These are phyloP conservation scores for Furcifer pardalis DNA, from an alignment of 2,797 vertebrate genomes.

Conservation along the genomic window DNA sequence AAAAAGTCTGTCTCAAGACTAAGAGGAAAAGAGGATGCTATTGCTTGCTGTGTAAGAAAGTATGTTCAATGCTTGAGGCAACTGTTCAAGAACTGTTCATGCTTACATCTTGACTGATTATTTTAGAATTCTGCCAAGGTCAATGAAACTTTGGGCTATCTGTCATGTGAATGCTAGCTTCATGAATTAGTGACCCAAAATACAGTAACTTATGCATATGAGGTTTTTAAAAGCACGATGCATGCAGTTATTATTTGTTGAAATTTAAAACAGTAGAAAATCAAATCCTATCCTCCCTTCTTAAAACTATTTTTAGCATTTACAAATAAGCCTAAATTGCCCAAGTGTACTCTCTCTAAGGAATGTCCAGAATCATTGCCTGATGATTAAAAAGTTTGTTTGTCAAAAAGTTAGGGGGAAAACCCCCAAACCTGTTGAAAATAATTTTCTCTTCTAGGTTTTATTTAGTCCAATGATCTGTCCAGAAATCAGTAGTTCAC, in stretches of 20 bases:
- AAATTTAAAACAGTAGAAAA: neutral
- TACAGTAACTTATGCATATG: slow-evolving; percentile 3
- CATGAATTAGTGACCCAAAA: slow-evolving; percentile 22
- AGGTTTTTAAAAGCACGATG: neutral
- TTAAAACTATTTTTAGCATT: slow-evolving; percentile 5
- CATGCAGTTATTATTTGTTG: neutral
- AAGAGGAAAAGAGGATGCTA: slow-evolving; percentile 4
- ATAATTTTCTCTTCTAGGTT: neutral
- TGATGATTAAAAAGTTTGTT: neutral
- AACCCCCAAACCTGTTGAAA: no score
- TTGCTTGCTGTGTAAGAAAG: slow-evolving; percentile 14
- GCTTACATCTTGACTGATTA: slow-evolving; percentile 31
- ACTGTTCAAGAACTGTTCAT: slow-evolving; percentile 38
- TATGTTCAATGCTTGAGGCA: slow-evolving; percentile 21
- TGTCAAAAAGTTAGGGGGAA: neutral
- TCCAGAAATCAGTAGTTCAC: neutral
- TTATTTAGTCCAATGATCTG: neutral
- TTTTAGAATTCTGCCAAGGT: slow-evolving; percentile 34
- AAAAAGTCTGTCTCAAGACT: slow-evolving; percentile 6
- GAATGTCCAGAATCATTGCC: neutral
- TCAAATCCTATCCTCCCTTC: neutral
- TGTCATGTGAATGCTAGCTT: slow-evolving; percentile 22
- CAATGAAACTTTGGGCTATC: slow-evolving; percentile 22
- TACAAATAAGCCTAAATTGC: neutral
- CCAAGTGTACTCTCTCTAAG: neutral